Evolutionary conservation across 2,113 vertebrate genomes (phyloP), one percentile per base, ranked within the genome.

Genomic region (Phrynosoma blainvillii): DNA sequence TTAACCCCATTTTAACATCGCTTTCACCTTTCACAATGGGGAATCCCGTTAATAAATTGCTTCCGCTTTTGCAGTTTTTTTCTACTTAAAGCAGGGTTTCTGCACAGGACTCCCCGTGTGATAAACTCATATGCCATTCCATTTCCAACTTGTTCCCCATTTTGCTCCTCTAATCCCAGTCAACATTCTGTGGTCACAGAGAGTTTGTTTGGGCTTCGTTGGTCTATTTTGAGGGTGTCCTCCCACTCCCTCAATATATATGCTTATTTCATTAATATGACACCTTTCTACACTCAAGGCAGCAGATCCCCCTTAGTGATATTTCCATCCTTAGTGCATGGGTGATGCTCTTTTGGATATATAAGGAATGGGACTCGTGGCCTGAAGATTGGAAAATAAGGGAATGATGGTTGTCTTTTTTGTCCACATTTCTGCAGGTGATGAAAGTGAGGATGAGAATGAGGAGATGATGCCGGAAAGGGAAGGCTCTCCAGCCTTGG

Each of bases 341-440:
- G 36, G 2, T 40, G 47, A 4, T 23, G 13, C 42, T 47, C 47
- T 47, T 47, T 42, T 82, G 27, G 32, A 62, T 36, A 62, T 36
- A 54, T 36, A 62, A 81, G 32, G 20, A 81, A 40, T 6, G 6
- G n/a, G 2, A 36, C 21, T 11, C 21, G 1, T 21, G 1, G n/a
- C 20, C n/a, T 54, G 79, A 66, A 66, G 21, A 23, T 65, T 9
- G 11, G 30, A 71, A 20, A 82, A 13, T 66, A n/a, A 81, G n/a
- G n/a, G n/a, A 27, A 30, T 47, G 9, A 70, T 70, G 3, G 27
- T 27, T 10, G 4, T 68, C 66, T 27, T 23, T 70, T 12, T 71
- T 27, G 30, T 30, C 68, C 25, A 30, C 87, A 91, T 88, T 62
- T 16, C 66, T 18, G 68, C 68, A 89, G 76, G 30, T 27, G 54